phyloP scores from a whole-genome alignment of 2,113 vertebrate genomes.

The Phoenicopterus ruber region DNA sequence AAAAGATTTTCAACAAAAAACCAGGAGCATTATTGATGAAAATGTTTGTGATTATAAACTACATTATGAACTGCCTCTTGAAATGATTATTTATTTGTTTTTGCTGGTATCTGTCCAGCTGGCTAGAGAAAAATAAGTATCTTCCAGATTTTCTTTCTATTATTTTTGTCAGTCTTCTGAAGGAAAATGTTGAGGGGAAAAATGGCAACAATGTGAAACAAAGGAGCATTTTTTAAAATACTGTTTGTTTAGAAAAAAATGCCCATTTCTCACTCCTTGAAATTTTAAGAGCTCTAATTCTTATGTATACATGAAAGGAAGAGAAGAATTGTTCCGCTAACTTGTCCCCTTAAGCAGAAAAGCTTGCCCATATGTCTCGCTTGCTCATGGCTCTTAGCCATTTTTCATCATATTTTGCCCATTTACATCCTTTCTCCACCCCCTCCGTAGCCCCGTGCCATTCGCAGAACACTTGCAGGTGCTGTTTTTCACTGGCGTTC shows the following conservation, averaged over 20 bases:
- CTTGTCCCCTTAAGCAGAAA: background rate
- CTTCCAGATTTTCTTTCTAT: background rate
- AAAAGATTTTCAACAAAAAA: background rate
- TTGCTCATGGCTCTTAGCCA: background rate
- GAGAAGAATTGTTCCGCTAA: background rate
- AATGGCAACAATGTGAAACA: background rate
- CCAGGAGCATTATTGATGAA: background rate
- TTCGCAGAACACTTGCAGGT: slow-evolving; percentile 2
- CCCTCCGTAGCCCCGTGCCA: background rate
- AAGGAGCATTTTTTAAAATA: background rate
- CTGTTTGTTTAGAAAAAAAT: background rate
- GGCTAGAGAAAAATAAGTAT: background rate
- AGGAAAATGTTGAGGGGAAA: background rate
- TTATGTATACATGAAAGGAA: background rate
- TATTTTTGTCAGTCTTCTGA: background rate
- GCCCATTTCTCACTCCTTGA: background rate
- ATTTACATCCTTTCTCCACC: background rate
- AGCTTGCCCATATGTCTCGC: background rate
- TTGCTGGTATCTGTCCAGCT: background rate
- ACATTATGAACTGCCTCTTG: background rate
- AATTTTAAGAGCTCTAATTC: background rate
- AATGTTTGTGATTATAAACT: background rate
- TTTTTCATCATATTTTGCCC: background rate
- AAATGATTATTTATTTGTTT: slow-evolving; percentile 6
- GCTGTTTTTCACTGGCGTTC: background rate